phyloP scores from a whole-genome alignment of 1,140 invertebrate species.

The Stenopsyche tienmushanensis region DNA sequence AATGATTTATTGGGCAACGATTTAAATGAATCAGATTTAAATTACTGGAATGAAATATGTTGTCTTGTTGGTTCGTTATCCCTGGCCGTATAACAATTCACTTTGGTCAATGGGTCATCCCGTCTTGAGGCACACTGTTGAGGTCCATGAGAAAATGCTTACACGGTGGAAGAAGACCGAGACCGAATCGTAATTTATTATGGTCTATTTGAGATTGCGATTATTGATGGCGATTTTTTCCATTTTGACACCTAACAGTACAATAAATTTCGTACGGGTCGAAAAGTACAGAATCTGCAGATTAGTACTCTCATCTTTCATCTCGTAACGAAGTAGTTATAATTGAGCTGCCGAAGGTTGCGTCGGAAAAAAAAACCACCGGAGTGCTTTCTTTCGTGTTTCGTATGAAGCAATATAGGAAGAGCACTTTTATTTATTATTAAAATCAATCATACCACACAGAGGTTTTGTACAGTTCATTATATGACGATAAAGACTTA shows the following conservation, averaged over 20 bases:
- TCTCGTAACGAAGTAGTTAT: no score
- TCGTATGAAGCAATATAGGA: no score
- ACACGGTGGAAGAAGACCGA: constrained; percentile 1
- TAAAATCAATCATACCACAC: no score
- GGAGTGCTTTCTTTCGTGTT: no score
- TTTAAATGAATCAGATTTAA: no score
- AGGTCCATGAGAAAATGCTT: constrained; percentile 20
- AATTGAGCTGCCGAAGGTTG: not conserved
- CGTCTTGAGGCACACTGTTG: not conserved
- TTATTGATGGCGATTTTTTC: constrained; percentile 29
- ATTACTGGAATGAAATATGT: no score
- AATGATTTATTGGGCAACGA: not conserved
- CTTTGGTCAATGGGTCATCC: constrained; percentile 18
- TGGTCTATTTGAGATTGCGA: constrained; percentile 3
- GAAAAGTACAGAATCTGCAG: not conserved
- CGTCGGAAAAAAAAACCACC: no score
- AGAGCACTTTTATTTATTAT: no score
- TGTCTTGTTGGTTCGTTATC: not conserved
- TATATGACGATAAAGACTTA: no score
- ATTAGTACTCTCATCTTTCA: not conserved
- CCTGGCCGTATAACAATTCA: not conserved
- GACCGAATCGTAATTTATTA: constrained; percentile 22
- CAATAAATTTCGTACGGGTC: not conserved
- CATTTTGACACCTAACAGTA: constrained; percentile 26
- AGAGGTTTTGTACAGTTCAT: no score